Base-by-base conservation (phyloP, 2,888 invertebrate species). In the Papilio protenor region DNA sequence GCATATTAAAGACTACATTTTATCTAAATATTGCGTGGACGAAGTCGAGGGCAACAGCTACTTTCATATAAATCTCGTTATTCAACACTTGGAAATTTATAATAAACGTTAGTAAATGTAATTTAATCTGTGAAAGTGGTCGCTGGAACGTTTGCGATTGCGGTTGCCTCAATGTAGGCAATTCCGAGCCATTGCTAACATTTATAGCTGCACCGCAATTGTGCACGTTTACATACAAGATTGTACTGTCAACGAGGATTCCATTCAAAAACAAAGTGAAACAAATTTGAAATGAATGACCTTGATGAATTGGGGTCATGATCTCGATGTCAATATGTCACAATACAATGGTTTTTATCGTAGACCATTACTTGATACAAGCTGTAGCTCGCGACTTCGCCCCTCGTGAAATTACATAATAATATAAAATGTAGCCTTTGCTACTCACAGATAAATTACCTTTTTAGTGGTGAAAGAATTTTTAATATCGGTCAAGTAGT, bases 51-150 rank as follows among this genome's bases (percentile, higher is more conserved):
- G 1, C 27, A 27, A 27, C 27, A 27, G 27, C 27, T 27, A 27
- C 27, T 27, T 27, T 18, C 6, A 59, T 33, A 16, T 33, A 40
- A 66, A 40, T 66, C 64, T 40, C 5, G 64, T 66, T 66, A 2
- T 8, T 18, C 18, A 16, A 40, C 40, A 66, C 64, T 40, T 66
- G 10, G 16, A 52, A 33, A 69, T 66, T 66, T 69, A 21, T 52
- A 8, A 21, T 75, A 69, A 69, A 69, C 33, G 75, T 52, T 55
- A 69, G 55, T 57, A 40, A 69, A 57, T 69, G 57, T 75, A 75
- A 75, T 66, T 69, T 55, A 69, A 69, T 69, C 75, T 75, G 69
- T 23, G 55, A 57, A 69, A 75, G 69, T 75, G 69, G 75, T 75
- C 45, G 75, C 23, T 55, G 55, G 69, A 75, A 75, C 64, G 69